These are phyloP conservation scores for Leptarthrus brevirostris DNA, from an alignment of 2,888 invertebrate genomes.

Conservation along the genomic window DNA sequence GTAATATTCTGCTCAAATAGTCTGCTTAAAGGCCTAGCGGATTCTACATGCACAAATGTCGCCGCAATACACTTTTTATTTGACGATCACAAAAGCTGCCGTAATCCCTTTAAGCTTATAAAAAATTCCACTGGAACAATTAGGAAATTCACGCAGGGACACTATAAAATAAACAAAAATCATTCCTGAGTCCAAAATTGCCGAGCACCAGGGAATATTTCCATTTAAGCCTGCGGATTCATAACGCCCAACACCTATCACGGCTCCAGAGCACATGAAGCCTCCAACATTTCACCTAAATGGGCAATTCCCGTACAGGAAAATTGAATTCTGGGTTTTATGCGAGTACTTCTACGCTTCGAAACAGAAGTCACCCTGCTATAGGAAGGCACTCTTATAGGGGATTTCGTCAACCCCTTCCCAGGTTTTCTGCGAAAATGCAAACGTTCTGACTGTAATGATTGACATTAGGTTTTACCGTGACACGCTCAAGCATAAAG, in stretches of 20 bases:
- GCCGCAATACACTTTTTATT: no score
- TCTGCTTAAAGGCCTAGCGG: no score
- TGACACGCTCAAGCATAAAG: slow-evolving; percentile 53
- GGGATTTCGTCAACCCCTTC: slow-evolving; percentile 25
- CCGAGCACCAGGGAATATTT: slow-evolving; percentile 20
- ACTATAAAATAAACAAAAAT: slow-evolving; percentile 48
- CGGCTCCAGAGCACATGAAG: slow-evolving; percentile 39
- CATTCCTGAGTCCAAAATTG: slow-evolving; percentile 27
- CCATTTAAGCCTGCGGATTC: slow-evolving; percentile 39
- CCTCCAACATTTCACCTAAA: slow-evolving; percentile 53
- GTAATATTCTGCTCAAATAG: no score
- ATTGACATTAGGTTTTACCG: slow-evolving; percentile 54
- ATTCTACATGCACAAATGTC: no score
- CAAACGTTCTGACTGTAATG: slow-evolving; percentile 54
- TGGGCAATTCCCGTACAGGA: slow-evolving; percentile 53
- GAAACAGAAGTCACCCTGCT: slow-evolving; percentile 51
- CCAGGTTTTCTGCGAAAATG: slow-evolving; percentile 48
- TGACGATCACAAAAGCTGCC: no score
- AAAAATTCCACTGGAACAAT: slow-evolving; percentile 46
- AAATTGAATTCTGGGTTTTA: slow-evolving; percentile 54
- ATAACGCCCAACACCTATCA: slow-evolving; percentile 36
- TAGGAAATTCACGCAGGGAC: slow-evolving; percentile 50
- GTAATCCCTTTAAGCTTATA: not conserved
- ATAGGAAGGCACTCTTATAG: slow-evolving; percentile 22
- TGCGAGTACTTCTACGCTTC: slow-evolving; percentile 46